Conservation (phyloP, 2,888 invertebrate genomes). For the Lithophane ornitopus region DNA sequence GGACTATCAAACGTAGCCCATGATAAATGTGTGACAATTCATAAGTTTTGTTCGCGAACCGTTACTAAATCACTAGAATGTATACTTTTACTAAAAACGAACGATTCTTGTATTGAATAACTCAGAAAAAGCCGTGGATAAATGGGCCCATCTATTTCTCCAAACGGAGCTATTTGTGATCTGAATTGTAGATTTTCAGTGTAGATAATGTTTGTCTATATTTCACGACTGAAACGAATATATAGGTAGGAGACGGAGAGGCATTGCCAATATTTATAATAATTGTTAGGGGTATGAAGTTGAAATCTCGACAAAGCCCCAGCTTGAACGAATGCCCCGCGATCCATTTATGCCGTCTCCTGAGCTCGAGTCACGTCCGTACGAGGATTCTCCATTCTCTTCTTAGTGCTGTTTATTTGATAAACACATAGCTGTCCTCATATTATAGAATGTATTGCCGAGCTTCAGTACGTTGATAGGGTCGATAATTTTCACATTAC, state of each 20-base stretch:
- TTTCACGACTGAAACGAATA: conserved; percentile 52
- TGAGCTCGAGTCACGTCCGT: conserved; percentile 78
- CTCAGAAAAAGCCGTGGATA: conserved; percentile 64
- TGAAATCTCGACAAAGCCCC: conserved; percentile 69
- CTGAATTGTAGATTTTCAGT: conserved; percentile 67
- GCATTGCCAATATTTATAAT: conserved; percentile 65
- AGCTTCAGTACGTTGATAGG: conserved; percentile 40
- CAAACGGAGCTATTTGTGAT: conserved; percentile 66
- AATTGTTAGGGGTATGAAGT: conserved; percentile 63
- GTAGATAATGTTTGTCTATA: conserved; percentile 63
- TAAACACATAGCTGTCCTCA: conserved; percentile 61
- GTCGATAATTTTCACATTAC: conserved; percentile 46
- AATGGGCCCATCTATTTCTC: conserved; percentile 64
- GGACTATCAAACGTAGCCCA: conserved; percentile 55
- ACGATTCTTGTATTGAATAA: conserved; percentile 66
- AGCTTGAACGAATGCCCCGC: conserved; percentile 65
- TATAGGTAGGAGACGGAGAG: conserved; percentile 38
- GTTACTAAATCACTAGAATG: conserved; percentile 59
- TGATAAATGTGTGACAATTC: conserved; percentile 63
- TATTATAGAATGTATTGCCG: conserved; percentile 44
- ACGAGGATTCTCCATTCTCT: conserved; percentile 70
- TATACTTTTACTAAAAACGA: conserved; percentile 63
- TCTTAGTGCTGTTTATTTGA: conserved; percentile 71
- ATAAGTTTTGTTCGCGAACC: conserved; percentile 62
- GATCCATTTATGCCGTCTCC: conserved; percentile 77